phyloP scores from a whole-genome alignment of 2,888 invertebrate genomes.

The Apodemia duryi region DNA sequence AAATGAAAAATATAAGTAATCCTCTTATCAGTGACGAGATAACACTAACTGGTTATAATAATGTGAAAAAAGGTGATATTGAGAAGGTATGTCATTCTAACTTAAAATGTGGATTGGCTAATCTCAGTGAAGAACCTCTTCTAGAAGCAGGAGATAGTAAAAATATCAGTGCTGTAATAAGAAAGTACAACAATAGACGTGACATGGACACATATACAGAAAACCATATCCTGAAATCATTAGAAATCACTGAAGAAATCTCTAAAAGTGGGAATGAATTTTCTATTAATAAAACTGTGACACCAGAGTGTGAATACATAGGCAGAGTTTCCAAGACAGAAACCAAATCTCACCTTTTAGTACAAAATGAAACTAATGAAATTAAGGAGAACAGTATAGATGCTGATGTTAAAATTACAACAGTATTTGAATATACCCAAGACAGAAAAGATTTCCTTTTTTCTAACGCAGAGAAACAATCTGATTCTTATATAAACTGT shows the following conservation, averaged over 20 bases:
- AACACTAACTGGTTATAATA: neutral
- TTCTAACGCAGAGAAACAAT: neutral
- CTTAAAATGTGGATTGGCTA: neutral
- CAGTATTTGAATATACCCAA: neutral
- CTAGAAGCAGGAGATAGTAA: neutral
- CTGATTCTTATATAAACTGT: neutral
- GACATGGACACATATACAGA: neutral
- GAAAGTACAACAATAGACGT: neutral
- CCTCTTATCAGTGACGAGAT: neutral
- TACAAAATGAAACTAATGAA: neutral
- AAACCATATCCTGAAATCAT: too few species aligned
- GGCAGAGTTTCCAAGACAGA: neutral
- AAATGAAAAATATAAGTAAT: neutral
- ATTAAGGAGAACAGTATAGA: neutral
- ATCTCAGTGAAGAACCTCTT: neutral
- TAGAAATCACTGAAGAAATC: too few species aligned
- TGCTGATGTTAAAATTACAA: neutral
- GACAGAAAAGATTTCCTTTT: neutral
- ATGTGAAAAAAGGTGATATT: neutral
- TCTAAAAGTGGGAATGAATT: too few species aligned
- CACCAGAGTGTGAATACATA: neutral
- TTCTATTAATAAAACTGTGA: too few species aligned
- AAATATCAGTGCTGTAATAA: neutral
- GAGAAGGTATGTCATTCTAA: neutral
- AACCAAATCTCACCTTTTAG: neutral